Percentiles rank a stretch among this genome's conserved stretches.
These are phyloP conservation scores for Notospermus geniculatus DNA, from an alignment of 1,140 invertebrate species.

Conservation along the genomic window DNA sequence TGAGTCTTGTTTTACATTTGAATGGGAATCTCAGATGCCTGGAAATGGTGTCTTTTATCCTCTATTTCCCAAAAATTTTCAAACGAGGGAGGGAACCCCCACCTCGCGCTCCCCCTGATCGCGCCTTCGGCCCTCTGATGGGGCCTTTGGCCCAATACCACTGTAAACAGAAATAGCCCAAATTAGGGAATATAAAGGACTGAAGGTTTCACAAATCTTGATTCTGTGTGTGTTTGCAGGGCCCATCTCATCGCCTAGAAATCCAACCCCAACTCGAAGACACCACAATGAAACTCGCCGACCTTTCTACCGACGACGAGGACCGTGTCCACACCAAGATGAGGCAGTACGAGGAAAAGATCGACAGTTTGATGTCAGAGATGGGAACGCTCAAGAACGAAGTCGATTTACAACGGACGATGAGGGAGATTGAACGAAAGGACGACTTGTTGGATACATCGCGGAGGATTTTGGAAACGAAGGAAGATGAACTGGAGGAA, in stretches of 20 bases:
- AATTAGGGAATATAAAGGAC: no score
- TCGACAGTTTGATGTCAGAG: conserved; percentile 49
- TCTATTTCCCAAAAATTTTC: no score
- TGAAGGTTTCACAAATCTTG: no score
- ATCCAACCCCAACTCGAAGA: conserved; percentile 20
- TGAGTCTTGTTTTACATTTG: no score
- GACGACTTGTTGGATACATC: conserved; percentile 44
- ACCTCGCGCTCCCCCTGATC: no score
- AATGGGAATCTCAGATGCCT: no score
- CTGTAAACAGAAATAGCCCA: no score
- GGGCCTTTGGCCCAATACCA: no score
- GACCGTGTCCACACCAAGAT: conserved; percentile 41
- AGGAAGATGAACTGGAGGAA: conserved; percentile 40
- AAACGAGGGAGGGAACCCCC: no score
- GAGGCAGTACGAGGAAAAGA: conserved; percentile 50
- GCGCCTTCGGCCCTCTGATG: no score
- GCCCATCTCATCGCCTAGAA: conserved; percentile 41
- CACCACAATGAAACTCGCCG: conserved; percentile 24
- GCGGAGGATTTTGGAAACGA: conserved; percentile 35
- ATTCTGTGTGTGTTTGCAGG: conserved; percentile 30
- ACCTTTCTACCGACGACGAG: conserved; percentile 51
- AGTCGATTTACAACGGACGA: conserved; percentile 45
- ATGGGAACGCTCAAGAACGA: conserved; percentile 53
- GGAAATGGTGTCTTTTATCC: no score
- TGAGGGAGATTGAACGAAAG: conserved; percentile 42